These are phyloP conservation scores for Crotalus viridis DNA, from an alignment of 2,113 vertebrate genomes.

Conservation along the genomic window DNA sequence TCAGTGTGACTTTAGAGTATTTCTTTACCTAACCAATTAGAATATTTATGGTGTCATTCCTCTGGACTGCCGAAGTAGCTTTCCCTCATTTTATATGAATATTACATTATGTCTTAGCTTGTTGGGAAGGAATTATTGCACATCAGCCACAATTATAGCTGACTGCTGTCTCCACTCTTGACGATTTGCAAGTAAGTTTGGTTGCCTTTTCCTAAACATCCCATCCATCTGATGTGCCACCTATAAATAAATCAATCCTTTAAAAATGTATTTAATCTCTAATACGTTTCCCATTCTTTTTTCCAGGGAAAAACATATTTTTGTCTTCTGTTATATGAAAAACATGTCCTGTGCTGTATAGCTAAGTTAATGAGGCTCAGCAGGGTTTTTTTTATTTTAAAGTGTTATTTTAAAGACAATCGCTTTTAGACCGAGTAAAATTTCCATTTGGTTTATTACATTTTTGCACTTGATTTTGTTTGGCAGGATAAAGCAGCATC, in stretches of 20 bases:
- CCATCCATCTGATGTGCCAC: not conserved
- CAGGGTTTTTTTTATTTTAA: conserved; percentile 42
- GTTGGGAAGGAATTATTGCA: conserved; percentile 34
- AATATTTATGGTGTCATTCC: conserved; percentile 21
- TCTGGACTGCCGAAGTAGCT: conserved; percentile 23
- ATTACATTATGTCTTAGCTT: conserved; percentile 23
- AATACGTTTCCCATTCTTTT: conserved; percentile 37
- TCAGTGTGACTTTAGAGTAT: conserved; percentile 8
- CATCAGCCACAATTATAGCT: not conserved
- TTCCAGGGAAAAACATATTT: conserved; percentile 36
- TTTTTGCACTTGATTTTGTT: conserved; percentile 61
- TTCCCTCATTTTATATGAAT: conserved; percentile 22
- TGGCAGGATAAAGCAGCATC: conserved; percentile 59
- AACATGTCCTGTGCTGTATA: conserved; percentile 30
- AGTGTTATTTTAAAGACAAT: conserved; percentile 57
- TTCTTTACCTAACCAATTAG: conserved; percentile 36
- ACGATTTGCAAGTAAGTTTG: not conserved
- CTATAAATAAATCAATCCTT: not conserved
- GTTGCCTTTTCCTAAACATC: conserved; percentile 32
- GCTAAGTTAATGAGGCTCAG: conserved; percentile 45
- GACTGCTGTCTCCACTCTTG: conserved; percentile 1
- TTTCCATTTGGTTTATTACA: conserved; percentile 56
- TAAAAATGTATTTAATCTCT: conserved; percentile 17
- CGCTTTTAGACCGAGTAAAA: conserved; percentile 50
- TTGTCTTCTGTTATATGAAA: conserved; percentile 50